These are phyloP conservation scores for Monomorium pharaonis DNA, from an alignment of 1,140 invertebrate genomes.

Conservation along the genomic window DNA sequence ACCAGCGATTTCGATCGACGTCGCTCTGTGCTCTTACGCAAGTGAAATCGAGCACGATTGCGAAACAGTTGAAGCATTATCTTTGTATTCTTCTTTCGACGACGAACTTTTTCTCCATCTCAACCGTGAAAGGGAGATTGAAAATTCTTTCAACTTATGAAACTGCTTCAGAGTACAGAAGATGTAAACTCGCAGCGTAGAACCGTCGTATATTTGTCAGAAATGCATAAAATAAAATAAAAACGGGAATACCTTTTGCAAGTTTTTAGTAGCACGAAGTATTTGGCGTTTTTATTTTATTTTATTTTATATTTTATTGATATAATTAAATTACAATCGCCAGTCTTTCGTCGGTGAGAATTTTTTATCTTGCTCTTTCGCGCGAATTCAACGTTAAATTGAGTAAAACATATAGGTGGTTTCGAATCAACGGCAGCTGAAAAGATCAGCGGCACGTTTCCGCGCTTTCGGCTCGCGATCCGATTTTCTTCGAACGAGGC, in stretches of 20 bases:
- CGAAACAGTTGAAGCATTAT: conserved; percentile 1
- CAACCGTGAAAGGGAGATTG: background rate
- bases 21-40: background rate
- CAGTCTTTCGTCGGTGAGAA: background rate
- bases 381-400: background rate
- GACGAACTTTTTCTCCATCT: background rate
- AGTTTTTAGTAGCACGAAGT: background rate
- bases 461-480: conserved; percentile 9
- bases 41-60: background rate
- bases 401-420: conserved; percentile 11
- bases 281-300: too few species aligned
- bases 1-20: conserved; percentile 11
- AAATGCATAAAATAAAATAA: background rate
- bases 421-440: conserved; percentile 18
- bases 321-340: background rate
- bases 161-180: background rate
- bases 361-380: background rate
- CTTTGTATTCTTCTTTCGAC: background rate
- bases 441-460: conserved; percentile 22
- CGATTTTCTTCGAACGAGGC: conserved; percentile 41
- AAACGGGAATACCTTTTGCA: background rate
- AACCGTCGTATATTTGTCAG: background rate
- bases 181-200: background rate
- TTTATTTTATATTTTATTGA: too few species aligned
- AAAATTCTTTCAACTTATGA: background rate